These are phyloP conservation scores for Crossaster papposus DNA, from an alignment of 53 echinoderm and acorn worm species.

Conservation along the genomic window DNA sequence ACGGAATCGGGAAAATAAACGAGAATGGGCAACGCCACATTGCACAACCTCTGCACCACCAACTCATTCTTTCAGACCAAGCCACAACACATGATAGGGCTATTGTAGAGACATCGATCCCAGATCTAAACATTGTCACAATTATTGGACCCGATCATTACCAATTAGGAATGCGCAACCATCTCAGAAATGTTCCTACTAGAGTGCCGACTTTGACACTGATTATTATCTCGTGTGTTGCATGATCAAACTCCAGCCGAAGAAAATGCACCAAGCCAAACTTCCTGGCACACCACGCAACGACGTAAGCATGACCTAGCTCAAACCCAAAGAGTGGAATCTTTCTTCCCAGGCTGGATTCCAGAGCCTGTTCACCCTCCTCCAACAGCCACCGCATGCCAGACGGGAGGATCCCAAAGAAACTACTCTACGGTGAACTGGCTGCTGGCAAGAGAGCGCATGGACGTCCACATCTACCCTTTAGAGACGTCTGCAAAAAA, in stretches of 20 bases:
- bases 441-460: constrained; percentile 44
- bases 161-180: background rate
- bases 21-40: constrained; percentile 38
- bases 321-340: too few relatives aligned
- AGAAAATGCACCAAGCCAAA: constrained; percentile 15
- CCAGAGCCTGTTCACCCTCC: constrained; percentile 32
- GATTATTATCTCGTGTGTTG: constrained; percentile 42
- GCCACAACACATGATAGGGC: constrained; percentile 38
- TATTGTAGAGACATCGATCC: constrained; percentile 41
- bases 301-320: too few relatives aligned
- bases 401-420: constrained; percentile 65
- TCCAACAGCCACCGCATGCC: constrained; percentile 52
- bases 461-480: background rate
- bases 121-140: constrained; percentile 56
- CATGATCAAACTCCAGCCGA: constrained; percentile 23
- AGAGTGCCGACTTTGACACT: constrained; percentile 20
- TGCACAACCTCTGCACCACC: constrained; percentile 19
- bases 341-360: background rate
- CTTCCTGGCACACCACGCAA: too few relatives aligned
- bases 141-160: constrained; percentile 51
- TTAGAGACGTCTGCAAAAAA: background rate
- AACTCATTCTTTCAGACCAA: constrained; percentile 38
- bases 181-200: background rate
- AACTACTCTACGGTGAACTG: constrained; percentile 62
- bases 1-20: constrained; percentile 35